These are phyloP conservation scores for Fringilla coelebs DNA, from an alignment of 2,797 vertebrate species.

Conservation along the genomic window DNA sequence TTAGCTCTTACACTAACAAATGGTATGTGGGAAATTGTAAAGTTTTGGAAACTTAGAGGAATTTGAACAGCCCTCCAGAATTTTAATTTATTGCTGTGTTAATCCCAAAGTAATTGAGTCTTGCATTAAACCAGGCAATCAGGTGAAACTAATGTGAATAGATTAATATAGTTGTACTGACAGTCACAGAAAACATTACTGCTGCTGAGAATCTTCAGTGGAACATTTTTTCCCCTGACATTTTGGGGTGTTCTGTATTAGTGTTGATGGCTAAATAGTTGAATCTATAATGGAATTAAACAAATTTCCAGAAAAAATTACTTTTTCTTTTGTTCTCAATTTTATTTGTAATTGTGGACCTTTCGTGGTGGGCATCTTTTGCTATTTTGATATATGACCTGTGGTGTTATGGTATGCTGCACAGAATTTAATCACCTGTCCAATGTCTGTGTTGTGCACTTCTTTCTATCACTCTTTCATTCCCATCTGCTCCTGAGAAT, in stretches of 20 bases:
- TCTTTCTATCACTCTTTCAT: neutral
- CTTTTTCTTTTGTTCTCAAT: neutral
- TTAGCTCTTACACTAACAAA: neutral
- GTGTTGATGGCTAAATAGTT: neutral
- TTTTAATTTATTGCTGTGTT: conserved; percentile 35
- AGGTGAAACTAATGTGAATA: conserved; percentile 52
- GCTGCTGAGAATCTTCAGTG: neutral
- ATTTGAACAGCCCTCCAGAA: neutral
- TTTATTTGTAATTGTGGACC: neutral
- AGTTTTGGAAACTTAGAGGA: conserved; percentile 1
- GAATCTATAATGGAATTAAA: neutral
- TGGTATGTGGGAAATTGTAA: neutral
- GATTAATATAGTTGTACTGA: conserved; percentile 4
- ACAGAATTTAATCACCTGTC: neutral
- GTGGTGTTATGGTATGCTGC: neutral
- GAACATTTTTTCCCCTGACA: neutral
- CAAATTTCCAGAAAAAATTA: neutral
- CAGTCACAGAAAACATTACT: conserved; percentile 1
- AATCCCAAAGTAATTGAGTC: conserved; percentile 44
- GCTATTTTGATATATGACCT: neutral
- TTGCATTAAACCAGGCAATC: conserved; percentile 41
- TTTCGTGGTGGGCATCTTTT: neutral
- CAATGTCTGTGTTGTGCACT: neutral
- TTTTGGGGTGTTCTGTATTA: neutral
- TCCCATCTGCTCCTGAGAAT: neutral